Evolutionary conservation across 2,888 invertebrate species (phyloP).

Genomic region (Trichogramma dendrolimi): DNA sequence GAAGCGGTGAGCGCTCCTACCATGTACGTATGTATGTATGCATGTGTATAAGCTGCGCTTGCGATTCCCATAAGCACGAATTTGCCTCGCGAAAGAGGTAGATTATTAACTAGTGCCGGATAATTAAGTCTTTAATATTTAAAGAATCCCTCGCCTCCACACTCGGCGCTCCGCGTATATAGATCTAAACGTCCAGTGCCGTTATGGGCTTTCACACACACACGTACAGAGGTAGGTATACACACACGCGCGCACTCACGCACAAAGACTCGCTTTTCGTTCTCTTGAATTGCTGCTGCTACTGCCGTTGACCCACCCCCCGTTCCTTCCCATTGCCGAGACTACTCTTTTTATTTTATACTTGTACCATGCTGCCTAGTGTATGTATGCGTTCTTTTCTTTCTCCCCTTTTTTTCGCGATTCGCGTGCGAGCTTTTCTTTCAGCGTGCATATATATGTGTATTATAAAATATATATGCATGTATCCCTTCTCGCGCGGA

Average conservation of each 20-base stretch:
- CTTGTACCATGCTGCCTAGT: neutral
- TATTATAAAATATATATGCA: too few species aligned
- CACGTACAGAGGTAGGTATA: conserved; percentile 23
- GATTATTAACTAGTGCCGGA: conserved; percentile 46
- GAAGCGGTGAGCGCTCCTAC: conserved; percentile 1
- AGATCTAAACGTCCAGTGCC: too few species aligned
- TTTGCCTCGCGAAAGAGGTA: conserved; percentile 34
- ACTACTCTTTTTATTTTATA: conserved; percentile 1
- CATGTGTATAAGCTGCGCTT: conserved; percentile 14
- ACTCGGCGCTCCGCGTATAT: neutral
- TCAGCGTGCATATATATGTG: conserved; percentile 6
- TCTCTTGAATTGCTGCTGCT: conserved; percentile 22
- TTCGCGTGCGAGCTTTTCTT: conserved; percentile 17
- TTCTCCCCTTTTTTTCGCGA: conserved; percentile 21
- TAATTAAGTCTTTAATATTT: conserved; percentile 49
- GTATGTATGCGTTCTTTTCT: conserved; percentile 16
- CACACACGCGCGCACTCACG: conserved; percentile 29
- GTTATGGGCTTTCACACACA: neutral
- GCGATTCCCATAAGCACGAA: conserved; percentile 25
- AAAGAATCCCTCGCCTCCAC: conserved; percentile 34
- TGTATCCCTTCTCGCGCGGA: too few species aligned
- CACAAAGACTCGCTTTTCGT: conserved; percentile 7
- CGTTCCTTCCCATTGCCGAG: conserved; percentile 5
- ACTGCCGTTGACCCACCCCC: conserved; percentile 6
- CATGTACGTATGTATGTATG: conserved; percentile 22